Percentiles rank a stretch among this genome's conserved stretches.
Conservation (phyloP, 1,140 invertebrate species). For the Latrodectus geometricus region DNA sequence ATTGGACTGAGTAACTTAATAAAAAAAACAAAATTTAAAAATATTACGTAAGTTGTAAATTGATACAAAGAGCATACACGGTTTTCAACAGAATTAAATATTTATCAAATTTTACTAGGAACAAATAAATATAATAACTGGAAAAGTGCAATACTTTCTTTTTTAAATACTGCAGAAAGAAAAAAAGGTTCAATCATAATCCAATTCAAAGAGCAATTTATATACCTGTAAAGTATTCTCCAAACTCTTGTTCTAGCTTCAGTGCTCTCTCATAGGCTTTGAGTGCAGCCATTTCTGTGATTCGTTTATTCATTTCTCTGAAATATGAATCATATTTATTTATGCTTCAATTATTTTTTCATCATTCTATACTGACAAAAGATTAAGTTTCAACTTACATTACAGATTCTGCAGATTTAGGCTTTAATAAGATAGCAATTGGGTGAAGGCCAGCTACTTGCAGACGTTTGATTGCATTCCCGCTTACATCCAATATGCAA, state of each 20-base stretch:
- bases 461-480: conserved; percentile 98
- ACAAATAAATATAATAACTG: too few relatives aligned
- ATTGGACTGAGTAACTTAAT: too few relatives aligned
- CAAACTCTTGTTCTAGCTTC: conserved; percentile 98
- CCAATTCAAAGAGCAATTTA: neutral
- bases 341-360: neutral
- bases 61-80: too few relatives aligned
- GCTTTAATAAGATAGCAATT: conserved; percentile 98
- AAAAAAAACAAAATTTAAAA: too few relatives aligned
- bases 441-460: conserved; percentile 97
- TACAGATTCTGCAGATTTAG: conserved; percentile 95
- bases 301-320: conserved; percentile 97
- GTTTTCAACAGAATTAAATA: too few relatives aligned
- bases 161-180: neutral
- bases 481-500: conserved; percentile 99
- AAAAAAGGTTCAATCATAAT: neutral
- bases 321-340: neutral
- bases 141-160: neutral
- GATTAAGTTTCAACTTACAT: conserved; percentile 77
- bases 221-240: conserved; percentile 93
- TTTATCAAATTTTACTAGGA: too few relatives aligned
- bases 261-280: conserved; percentile 94
- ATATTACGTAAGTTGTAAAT: too few relatives aligned
- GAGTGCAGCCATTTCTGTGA: conserved; percentile 97
- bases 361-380: neutral